Evolutionary conservation across 2,113 vertebrate genomes (phyloP), one percentile per base, ranked within the genome.

Genomic region (Colistium nudipinnis): DNA sequence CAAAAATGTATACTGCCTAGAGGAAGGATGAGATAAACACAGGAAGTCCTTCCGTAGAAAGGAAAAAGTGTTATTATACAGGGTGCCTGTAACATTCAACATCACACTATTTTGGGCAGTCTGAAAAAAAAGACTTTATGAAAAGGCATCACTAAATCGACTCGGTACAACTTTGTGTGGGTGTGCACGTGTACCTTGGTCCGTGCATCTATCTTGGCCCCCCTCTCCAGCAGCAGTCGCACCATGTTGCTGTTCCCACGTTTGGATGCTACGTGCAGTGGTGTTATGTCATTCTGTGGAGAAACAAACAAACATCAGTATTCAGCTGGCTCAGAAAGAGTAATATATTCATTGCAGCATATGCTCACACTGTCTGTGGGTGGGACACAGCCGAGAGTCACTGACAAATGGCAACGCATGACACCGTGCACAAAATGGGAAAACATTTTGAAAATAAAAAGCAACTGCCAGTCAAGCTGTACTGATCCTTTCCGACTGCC

Each of bases 241-340:
- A 99, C 97, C 98, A 98, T 99, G 73, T 99, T 99, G 84, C 94
- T 93, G 1, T 99, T 99, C 80, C 97, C 97, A 69, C 97, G 94
- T 91, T 99, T 99, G 0, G 97, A 97, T 17, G 97, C 97, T 61
- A 99, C 97, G 2, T 99, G 97, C 76, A 99, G 91, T 0, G 97
- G 97, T 0, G 96, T 99, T 78, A 99, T 99, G 91, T 98, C 97
- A 55, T 99, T 99, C 97, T 99, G 92, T 25, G 41, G 33, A 41
- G 14, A 57, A 14, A 75, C 4, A 16, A 7, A 36, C 9, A 31
- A n/a, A 1, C 7, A 0, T 33, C 16, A 9, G 43, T 9, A 33
- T 33, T 19, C 2, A 44, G n/a, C n/a, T n/a, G 19, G 16, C 30
- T 31, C 30, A 31, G 30, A 19, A 51, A 17, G 1, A 28, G 3